Evolutionary conservation across 2,113 vertebrate species (phyloP).

Genomic region (Heterocephalus glaber): DNA sequence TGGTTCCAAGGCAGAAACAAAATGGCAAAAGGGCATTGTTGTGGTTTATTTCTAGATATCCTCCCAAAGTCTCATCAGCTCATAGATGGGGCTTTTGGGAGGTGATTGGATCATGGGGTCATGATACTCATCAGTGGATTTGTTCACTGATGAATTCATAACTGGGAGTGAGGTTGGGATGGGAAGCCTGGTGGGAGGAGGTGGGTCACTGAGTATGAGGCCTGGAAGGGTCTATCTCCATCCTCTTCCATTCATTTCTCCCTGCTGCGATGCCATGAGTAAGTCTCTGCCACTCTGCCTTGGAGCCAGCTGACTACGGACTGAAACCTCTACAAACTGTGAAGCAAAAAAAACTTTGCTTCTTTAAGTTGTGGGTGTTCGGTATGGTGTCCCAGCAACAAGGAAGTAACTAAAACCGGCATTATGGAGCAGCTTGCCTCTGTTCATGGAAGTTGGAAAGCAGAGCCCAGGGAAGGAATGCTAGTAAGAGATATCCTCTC

Average conservation of each 20-base stretch:
- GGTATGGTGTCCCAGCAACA: background rate
- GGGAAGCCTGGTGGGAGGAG: background rate
- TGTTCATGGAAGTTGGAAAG: background rate
- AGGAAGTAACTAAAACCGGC: background rate
- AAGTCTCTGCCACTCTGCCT: background rate
- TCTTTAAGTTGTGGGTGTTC: background rate
- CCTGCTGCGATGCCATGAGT: background rate
- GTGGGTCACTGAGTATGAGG: background rate
- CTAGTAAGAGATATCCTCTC: background rate
- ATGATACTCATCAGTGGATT: background rate
- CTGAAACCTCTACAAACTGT: background rate
- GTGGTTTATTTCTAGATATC: background rate
- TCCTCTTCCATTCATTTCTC: too few species aligned
- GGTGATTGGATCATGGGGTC: background rate
- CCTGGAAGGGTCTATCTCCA: background rate
- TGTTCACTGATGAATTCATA: background rate
- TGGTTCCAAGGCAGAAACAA: background rate
- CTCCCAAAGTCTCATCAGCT: background rate
- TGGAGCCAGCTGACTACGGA: background rate
- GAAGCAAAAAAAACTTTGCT: background rate
- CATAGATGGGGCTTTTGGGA: background rate
- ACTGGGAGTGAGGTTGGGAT: background rate
- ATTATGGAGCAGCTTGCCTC: background rate
- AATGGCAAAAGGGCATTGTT: background rate
- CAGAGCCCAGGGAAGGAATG: background rate